Conservation (phyloP, 30 jellyfish, hydroid and myxozoan genomes). For the Catostylus mosaicus region DNA sequence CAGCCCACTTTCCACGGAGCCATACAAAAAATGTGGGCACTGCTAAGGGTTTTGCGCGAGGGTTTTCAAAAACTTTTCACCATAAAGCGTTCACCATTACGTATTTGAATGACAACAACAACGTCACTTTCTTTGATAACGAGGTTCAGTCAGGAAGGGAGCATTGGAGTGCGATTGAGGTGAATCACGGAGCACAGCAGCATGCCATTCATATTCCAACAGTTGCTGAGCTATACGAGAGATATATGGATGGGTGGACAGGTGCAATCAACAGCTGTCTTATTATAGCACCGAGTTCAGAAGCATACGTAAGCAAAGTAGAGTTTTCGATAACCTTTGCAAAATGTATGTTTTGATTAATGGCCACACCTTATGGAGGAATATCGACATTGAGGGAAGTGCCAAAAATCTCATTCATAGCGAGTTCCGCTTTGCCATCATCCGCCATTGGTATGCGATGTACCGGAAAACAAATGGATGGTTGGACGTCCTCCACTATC, state of each 20-base stretch:
- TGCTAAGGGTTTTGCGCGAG: too few relatives aligned
- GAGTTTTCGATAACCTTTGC: conserved; percentile 2
- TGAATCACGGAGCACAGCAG: background rate
- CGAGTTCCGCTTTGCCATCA: too few relatives aligned
- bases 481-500: too few relatives aligned
- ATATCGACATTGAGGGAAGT: too few relatives aligned
- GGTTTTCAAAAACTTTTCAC: too few relatives aligned
- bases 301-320: background rate
- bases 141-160: background rate
- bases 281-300: too few relatives aligned
- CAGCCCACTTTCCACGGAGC: background rate
- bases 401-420: too few relatives aligned
- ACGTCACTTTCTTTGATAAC: background rate
- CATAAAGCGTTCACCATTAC: too few relatives aligned
- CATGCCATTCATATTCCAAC: conserved; percentile 5
- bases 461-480: too few relatives aligned
- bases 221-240: conserved; percentile 11
- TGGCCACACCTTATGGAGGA: too few relatives aligned
- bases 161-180: background rate
- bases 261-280: conserved; percentile 20
- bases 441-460: too few relatives aligned
- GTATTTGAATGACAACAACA: conserved; percentile 2
- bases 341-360: too few relatives aligned
- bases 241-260: conserved; percentile 39
- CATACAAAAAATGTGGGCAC: background rate